A percentile compares a stretch with the other conserved stretches of the same genome.
Evolutionary conservation across 2,888 invertebrate genomes (phyloP).

Genomic region (Notocelia uddmanniana): DNA sequence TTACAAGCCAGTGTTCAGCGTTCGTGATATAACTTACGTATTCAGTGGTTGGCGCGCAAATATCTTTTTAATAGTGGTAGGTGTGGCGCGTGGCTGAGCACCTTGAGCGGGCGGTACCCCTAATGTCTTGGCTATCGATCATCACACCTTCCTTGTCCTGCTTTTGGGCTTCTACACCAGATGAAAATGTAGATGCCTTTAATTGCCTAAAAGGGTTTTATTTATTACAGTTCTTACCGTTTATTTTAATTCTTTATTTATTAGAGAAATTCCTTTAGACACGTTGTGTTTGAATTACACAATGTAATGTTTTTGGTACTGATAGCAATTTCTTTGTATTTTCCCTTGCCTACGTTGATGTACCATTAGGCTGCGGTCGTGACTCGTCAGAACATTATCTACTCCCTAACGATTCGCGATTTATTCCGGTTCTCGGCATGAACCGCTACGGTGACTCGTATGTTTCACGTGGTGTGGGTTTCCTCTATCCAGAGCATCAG

Average conservation of each 20-base stretch:
- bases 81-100: slow-evolving; percentile 13
- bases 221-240: not conserved
- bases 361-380: not conserved
- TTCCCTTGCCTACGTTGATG: not conserved
- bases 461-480: not conserved
- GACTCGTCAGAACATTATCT: not conserved
- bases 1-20: not conserved
- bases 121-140: slow-evolving; percentile 61
- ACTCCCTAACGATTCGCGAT: not conserved
- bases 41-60: slow-evolving; percentile 19
- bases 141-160: slow-evolving; percentile 58
- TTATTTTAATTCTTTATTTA: not conserved
- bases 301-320: too few relatives aligned
- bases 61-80: slow-evolving; percentile 35
- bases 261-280: not conserved
- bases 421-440: not conserved
- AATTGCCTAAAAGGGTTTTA: not conserved
- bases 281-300: too few relatives aligned
- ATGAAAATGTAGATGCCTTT: slow-evolving; percentile 3
- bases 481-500: not conserved
- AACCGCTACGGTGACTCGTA: not conserved
- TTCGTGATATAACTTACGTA: not conserved
- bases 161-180: slow-evolving; percentile 49
- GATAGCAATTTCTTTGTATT: too few relatives aligned
- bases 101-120: slow-evolving; percentile 34